Conservation (phyloP, 2,113 vertebrate species). For the Callipepla squamata region DNA sequence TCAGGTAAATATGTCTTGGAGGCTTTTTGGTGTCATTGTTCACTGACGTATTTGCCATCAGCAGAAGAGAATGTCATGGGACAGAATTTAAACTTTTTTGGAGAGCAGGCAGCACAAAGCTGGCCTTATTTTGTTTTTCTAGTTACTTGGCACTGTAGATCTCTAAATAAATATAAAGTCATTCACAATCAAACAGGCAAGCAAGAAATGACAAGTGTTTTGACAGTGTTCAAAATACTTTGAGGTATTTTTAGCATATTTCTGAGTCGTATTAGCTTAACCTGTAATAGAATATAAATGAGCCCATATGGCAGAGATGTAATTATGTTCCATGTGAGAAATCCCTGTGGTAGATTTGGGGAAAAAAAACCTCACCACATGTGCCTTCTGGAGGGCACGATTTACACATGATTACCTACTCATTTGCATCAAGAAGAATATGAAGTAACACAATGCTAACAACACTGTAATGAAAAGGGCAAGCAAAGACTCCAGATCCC, state of each 20-base stretch:
- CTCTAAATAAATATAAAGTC: constrained; percentile 77
- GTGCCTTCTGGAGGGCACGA: constrained; percentile 81
- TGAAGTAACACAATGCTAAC: constrained; percentile 77
- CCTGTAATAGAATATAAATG: constrained; percentile 88
- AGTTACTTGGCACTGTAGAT: constrained; percentile 50
- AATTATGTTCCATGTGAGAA: constrained; percentile 82
- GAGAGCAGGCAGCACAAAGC: constrained; percentile 26
- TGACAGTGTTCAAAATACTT: constrained; percentile 79
- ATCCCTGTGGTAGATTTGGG: constrained; percentile 79
- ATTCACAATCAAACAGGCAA: constrained; percentile 74
- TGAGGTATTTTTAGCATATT: constrained; percentile 84
- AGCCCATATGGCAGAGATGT: constrained; percentile 85
- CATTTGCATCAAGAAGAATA: constrained; percentile 82
- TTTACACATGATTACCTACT: constrained; percentile 80
- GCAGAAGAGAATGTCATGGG: background rate
- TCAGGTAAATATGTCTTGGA: constrained; percentile 58
- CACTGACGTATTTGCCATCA: constrained; percentile 28
- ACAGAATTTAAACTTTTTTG: constrained; percentile 52
- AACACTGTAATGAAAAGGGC: constrained; percentile 77
- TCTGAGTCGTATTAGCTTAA: constrained; percentile 84
- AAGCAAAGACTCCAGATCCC: constrained; percentile 75
- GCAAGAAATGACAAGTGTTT: constrained; percentile 78
- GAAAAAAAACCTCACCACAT: constrained; percentile 69
- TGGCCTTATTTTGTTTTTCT: constrained; percentile 50
- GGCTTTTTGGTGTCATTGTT: constrained; percentile 57